Conservation (phyloP, 2,113 vertebrate genomes). For the Chloropsis cyanopogon region DNA sequence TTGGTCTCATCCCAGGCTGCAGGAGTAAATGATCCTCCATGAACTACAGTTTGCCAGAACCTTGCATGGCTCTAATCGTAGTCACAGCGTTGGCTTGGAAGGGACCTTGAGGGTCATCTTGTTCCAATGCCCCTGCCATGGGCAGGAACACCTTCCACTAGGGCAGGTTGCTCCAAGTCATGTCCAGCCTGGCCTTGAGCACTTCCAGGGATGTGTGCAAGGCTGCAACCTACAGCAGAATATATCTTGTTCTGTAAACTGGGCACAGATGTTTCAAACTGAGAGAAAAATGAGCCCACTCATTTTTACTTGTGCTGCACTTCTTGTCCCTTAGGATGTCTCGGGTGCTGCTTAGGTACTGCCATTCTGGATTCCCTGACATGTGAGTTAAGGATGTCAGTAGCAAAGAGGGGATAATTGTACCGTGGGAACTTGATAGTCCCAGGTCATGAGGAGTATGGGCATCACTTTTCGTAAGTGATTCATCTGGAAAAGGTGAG, state of each 20-base stretch:
- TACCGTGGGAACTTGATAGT: neutral
- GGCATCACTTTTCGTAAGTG: fast-evolving
- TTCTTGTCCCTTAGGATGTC: neutral
- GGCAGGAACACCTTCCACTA: neutral
- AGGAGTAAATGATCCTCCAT: neutral
- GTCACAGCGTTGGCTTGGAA: neutral
- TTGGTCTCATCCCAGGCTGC: neutral
- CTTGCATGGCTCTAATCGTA: neutral
- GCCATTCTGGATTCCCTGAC: neutral
- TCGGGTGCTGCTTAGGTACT: neutral
- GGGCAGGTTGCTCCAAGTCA: neutral
- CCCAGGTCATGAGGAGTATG: neutral
- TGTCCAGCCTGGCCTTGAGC: neutral
- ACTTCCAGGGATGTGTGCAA: neutral
- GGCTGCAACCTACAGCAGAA: neutral
- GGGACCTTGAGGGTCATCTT: neutral
- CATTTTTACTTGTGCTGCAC: neutral
- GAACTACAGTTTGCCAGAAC: neutral
- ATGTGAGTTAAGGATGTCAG: neutral
- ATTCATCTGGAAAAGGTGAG: neutral
- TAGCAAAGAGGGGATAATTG: neutral
- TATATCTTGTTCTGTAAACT: neutral
- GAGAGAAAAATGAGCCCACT: neutral
- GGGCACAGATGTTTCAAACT: neutral
- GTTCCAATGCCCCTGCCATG: neutral